Base-by-base conservation (phyloP, 1,140 invertebrate species). In the Steinernema khuongi region DNA sequence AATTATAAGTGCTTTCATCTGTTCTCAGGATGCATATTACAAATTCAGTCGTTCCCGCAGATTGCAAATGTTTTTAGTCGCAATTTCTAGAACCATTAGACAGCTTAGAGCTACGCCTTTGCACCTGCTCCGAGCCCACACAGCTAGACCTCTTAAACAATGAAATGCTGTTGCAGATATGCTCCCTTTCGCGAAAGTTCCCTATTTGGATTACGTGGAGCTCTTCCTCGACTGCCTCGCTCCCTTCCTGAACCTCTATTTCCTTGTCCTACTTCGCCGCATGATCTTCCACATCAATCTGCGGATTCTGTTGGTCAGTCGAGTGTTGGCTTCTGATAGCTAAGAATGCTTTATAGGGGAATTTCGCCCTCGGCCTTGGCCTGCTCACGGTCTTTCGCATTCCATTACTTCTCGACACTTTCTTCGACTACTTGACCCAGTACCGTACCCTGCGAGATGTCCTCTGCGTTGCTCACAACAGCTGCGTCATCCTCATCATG, bases 161-260 rank as follows among this genome's bases (percentile, higher is more conserved):
- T n/a, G n/a, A n/a, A n/a, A n/a, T n/a, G n/a, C n/a, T n/a, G n/a
- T 60, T 60, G 11, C 50, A 60, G 50, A 22, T 22, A 60, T 60
- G 50, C 50, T 60, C 19, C 11, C 50, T 7, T 17, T n/a, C 22
- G 50, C 26, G 7, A 60, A 60, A 26, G 11, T 60, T 2, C 14
- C 14, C 11, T 60, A 60, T 60, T 22, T 60, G 7, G 50, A 60
- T 22, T 60, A 22, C 50, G 19, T 60, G 2, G 50, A 60, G 22
- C 19, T 60, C 14, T 14, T 60, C 22, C 4, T 60, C 11, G 50
- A 60, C 50, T 60, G 14, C 26, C 14, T 60, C 4, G 50, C 50
- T 14, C 50, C 50, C 2, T 60, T 60, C 22, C 50, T 60, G 50
- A 60, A 60, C 22, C 50, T 60, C 50, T 60, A 60, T 22, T 60